Evolutionary conservation across 2,113 vertebrate genomes (phyloP), one percentile per base, ranked within the genome.

Genomic region (Saccopteryx bilineata): DNA sequence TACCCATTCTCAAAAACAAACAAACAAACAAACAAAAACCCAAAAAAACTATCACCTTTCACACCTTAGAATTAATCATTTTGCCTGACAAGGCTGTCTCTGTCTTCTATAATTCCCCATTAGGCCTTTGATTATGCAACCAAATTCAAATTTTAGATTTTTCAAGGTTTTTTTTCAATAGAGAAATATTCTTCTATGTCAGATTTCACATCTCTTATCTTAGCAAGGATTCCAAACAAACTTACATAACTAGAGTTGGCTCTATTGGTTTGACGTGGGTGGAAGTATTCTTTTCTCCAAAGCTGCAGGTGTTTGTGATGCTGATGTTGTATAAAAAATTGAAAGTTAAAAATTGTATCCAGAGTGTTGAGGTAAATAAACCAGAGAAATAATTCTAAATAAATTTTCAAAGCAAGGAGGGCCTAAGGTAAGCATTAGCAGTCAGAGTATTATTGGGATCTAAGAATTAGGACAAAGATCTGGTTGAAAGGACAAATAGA

Each of bases 1-100:
- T 31, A 48, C 61, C 48, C 5, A 8, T 72, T 95, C 21, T 93
- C 39, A 39, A 39, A 39, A 39, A 39, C 39, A 39, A 39, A 39
- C 39, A 39, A 39, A 39, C 3, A 39, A 39, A 39, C 39, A 39
- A 39, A 39, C 2, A 39, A 39, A 39, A 39, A 39, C n/a, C n/a
- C n/a, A 39, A 39, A 39, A 39, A 39, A 33, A 74, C 31, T 76
- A 52, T 76, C 60, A 60, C 58, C n/a, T 92, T 94, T 95, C 78
- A 95, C 71, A 90, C 39, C 48, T 90, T 92, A 87, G 31, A 95
- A 63, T 97, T 83, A 93, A 91, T 92, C 72, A 84, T 75, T 81
- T 72, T 88, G 58, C 68, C 52, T 94, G 68, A 89, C 86, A 94
- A 94, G 74, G 10, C 65, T 39, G 39, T 39, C 39, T 94, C 56